Percentiles rank a stretch among this genome's conserved stretches.
phyloP scores from a whole-genome alignment of 1,140 invertebrate genomes.

The Cepaea nemoralis region DNA sequence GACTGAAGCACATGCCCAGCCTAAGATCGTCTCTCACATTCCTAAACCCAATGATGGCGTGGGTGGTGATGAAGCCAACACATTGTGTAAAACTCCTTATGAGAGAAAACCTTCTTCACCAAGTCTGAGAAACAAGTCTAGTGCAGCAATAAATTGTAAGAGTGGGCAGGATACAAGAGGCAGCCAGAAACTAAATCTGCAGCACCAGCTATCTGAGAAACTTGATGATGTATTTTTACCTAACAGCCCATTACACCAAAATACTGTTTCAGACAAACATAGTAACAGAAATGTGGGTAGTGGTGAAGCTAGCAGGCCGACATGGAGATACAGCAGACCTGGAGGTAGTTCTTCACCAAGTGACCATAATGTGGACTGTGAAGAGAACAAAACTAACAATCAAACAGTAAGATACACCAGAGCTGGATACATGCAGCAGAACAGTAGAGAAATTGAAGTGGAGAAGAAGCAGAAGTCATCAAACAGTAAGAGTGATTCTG shows the following conservation, averaged over 20 bases:
- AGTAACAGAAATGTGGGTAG: not conserved
- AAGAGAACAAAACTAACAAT: not conserved
- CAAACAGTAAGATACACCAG: not conserved
- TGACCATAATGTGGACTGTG: not conserved
- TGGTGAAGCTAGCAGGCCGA: not conserved
- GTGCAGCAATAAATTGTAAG: not conserved
- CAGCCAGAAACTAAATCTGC: not conserved
- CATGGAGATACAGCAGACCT: not conserved
- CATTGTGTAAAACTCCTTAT: not conserved
- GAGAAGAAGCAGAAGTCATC: not conserved
- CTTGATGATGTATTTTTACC: conserved; percentile 6
- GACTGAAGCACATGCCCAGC: not conserved
- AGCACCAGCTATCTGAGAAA: not conserved
- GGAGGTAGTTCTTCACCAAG: not conserved
- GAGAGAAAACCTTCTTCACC: not conserved
- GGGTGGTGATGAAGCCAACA: not conserved
- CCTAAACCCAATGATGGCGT: not conserved
- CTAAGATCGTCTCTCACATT: not conserved
- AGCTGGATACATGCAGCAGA: not conserved
- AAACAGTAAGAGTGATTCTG: conserved; percentile 6
- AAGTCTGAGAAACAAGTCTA: not conserved
- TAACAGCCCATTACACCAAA: not conserved
- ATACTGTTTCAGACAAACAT: not conserved
- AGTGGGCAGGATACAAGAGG: not conserved
- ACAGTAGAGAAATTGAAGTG: not conserved